These are phyloP conservation scores for Seira musarum DNA, from an alignment of 2,888 invertebrate species.

Conservation along the genomic window DNA sequence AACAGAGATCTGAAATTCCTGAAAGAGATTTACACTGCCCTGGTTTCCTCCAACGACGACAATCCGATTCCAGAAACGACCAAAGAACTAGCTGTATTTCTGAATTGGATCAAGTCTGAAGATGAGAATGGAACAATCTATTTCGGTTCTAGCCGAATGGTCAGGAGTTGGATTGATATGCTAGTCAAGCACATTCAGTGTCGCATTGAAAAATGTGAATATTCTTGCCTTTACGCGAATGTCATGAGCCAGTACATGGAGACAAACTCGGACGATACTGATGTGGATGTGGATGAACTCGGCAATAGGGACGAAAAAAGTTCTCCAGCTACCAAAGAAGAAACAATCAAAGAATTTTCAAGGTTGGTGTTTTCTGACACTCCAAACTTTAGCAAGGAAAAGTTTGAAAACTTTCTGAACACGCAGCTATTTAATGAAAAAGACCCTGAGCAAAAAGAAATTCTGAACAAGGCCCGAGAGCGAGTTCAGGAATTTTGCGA, in stretches of 20 bases:
- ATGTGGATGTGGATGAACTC: neutral
- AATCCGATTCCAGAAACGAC: conserved; percentile 11
- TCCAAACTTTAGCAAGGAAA: conserved; percentile 28
- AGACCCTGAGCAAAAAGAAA: conserved; percentile 29
- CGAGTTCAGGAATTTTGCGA: conserved; percentile 32
- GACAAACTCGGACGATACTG: neutral
- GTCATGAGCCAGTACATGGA: conserved; percentile 56
- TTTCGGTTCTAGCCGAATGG: conserved; percentile 45
- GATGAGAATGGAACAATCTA: conserved; percentile 28
- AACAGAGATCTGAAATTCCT: conserved; percentile 31
- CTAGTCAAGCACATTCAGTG: conserved; percentile 47
- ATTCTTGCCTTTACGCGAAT: conserved; percentile 43
- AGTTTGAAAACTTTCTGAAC: conserved; percentile 43
- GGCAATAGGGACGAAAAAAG: neutral
- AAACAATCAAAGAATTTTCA: conserved; percentile 44
- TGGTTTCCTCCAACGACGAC: conserved; percentile 28
- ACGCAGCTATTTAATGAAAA: conserved; percentile 41
- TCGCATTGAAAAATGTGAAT: conserved; percentile 46
- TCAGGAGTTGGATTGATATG: conserved; percentile 36
- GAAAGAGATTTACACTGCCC: conserved; percentile 38
- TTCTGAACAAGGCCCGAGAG: conserved; percentile 21
- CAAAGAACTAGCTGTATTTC: conserved; percentile 38
- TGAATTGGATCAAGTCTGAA: conserved; percentile 38
- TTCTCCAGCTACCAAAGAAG: conserved; percentile 32
- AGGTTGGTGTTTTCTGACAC: conserved; percentile 36